A percentile compares a stretch with the other conserved stretches of the same genome.
Conservation (phyloP, 2,888 invertebrate genomes). For the Cinara cedri region DNA sequence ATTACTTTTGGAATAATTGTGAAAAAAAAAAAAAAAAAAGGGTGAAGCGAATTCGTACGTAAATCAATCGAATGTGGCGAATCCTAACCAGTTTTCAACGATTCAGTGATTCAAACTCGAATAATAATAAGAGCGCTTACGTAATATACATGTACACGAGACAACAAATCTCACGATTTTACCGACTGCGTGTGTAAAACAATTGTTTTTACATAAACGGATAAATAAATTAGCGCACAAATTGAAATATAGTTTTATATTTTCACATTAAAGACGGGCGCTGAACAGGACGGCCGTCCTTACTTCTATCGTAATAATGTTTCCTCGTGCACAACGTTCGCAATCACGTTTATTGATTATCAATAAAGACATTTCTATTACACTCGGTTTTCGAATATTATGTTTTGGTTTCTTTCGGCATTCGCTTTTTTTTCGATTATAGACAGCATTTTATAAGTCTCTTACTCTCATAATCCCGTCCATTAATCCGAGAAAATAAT, state of each 20-base stretch:
- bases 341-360: not conserved
- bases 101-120: too few species aligned
- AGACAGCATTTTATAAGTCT: not conserved
- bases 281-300: not conserved
- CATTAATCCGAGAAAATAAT: slow-evolving; percentile 6
- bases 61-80: too few species aligned
- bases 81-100: too few species aligned
- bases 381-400: not conserved
- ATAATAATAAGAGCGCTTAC: too few species aligned
- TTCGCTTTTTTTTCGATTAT: not conserved
- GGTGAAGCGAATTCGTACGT: too few species aligned
- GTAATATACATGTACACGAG: too few species aligned
- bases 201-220: too few species aligned
- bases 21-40: too few species aligned
- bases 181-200: not conserved
- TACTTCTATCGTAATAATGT: not conserved
- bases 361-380: not conserved
- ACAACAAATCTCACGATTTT: too few species aligned
- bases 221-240: not conserved
- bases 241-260: not conserved
- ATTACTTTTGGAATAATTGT: too few species aligned
- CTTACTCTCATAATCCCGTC: not conserved
- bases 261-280: not conserved
- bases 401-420: not conserved
- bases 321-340: not conserved